These are phyloP conservation scores for Flexamia atlantica DNA, from an alignment of 2,888 invertebrate species.

Conservation along the genomic window DNA sequence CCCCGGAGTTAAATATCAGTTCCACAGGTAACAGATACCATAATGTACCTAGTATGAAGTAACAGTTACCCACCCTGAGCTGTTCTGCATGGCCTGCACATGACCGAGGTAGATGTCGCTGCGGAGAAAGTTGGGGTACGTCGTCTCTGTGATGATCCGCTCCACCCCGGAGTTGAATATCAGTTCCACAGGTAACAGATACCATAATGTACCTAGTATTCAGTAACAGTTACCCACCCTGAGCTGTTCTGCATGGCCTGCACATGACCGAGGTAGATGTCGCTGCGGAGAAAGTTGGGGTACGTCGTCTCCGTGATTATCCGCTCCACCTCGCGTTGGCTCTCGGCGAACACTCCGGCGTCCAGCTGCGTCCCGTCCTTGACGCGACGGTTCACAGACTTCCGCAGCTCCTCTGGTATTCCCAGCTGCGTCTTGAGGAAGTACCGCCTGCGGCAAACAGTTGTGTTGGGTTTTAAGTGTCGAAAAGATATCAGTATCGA, in stretches of 20 bases:
- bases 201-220: no score
- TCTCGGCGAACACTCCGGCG: constrained; percentile 90
- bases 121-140: constrained; percentile 94
- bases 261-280: constrained; percentile 92
- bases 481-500: no score
- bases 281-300: constrained; percentile 94
- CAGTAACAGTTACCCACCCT: no score
- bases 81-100: constrained; percentile 85
- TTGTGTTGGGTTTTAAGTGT: no score
- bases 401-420: constrained; percentile 86
- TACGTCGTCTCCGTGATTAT: constrained; percentile 93
- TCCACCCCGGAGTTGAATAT: constrained; percentile 81
- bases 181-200: no score
- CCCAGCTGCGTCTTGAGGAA: constrained; percentile 71
- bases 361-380: constrained; percentile 82
- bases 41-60: no score
- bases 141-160: constrained; percentile 89
- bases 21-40: no score
- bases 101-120: constrained; percentile 95
- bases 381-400: constrained; percentile 72
- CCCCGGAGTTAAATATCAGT: no score
- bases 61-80: no score
- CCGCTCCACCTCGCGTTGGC: constrained; percentile 89
- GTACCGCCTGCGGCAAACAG: constrained; percentile 70
- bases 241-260: constrained; percentile 78